Evolutionary conservation across 1,140 invertebrate species (phyloP), one percentile per base, ranked within the genome.

Genomic region (Orius laevigatus): DNA sequence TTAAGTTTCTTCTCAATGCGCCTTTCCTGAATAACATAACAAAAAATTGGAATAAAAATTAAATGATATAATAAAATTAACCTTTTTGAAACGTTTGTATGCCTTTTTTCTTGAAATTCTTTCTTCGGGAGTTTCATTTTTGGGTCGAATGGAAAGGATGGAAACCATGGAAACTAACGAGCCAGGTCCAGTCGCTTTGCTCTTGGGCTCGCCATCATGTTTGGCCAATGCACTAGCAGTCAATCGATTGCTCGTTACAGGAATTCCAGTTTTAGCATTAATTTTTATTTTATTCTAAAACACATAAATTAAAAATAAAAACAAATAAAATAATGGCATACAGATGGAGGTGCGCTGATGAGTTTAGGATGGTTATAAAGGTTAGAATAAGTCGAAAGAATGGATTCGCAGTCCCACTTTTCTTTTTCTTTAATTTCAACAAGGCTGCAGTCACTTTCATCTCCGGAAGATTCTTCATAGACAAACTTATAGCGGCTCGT

Each of bases 371-470:
- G 84, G 66, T 94, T 92, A 59, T 90, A 90, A 39, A 85, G 69
- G 59, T 82, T 92, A 6, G 86, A 92, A 62, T 91, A 89, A 2
- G 84, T 89, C 15, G 80, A 84, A 5, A 93, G 63, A 59, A 96
- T 86, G 50, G 84, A 87, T 68, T 95, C 82, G 64, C 91, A 95
- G 67, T 97, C 92, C 85, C 86, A 95, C 63, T 79, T 79, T 62
- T 81, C 77, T 56, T 75, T 69, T 12, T 74, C 66, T 35, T 73
- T 66, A 5, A 80, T 70, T 53, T 74, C 69, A 47, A 79, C 57
- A 10, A 70, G 66, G 25, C 74, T 68, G 12, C 78, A 56, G 48
- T 57, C 50, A n/a, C 19, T 25, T 25, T 50, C 51, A 15, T 53
- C 49, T 3, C 19, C 41, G 4, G 14, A 12, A 43, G 34, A 15